phyloP scores from a whole-genome alignment of 2,797 vertebrate genomes.

The Tadarida brasiliensis region DNA sequence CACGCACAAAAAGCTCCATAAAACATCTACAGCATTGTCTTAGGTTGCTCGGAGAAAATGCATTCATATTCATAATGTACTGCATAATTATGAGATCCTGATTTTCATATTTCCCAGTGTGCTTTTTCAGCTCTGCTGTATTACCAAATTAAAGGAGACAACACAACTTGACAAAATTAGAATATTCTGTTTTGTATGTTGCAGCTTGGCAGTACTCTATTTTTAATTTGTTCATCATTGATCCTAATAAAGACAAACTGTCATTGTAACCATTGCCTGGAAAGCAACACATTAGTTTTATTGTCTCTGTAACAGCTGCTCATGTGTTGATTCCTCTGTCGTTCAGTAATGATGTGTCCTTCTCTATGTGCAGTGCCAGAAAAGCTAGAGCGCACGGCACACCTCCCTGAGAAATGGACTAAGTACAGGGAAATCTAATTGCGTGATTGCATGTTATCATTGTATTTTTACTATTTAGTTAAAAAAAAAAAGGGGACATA shows the following conservation, averaged over 20 bases:
- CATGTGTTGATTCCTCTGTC: constrained; percentile 73
- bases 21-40: constrained; percentile 73
- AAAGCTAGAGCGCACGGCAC: constrained; percentile 9
- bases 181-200: constrained; percentile 65
- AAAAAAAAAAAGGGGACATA: neutral
- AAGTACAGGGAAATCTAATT: neutral
- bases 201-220: constrained; percentile 73
- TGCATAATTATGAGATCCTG: constrained; percentile 79
- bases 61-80: constrained; percentile 78
- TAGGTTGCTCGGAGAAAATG: constrained; percentile 74
- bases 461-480: constrained; percentile 11
- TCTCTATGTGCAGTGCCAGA: constrained; percentile 42
- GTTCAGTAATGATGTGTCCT: constrained; percentile 39
- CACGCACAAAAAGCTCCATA: constrained; percentile 41
- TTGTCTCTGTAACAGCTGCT: constrained; percentile 81
- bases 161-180: constrained; percentile 77
- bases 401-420: neutral
- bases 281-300: constrained; percentile 81
- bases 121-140: constrained; percentile 70
- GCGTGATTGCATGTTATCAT: neutral
- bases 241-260: constrained; percentile 83
- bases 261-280: constrained; percentile 76
- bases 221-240: constrained; percentile 84
- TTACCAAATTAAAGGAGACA: constrained; percentile 82
- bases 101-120: constrained; percentile 80